Base-by-base conservation (phyloP, 2,797 vertebrate genomes). In the Hoplostethus mediterraneus region DNA sequence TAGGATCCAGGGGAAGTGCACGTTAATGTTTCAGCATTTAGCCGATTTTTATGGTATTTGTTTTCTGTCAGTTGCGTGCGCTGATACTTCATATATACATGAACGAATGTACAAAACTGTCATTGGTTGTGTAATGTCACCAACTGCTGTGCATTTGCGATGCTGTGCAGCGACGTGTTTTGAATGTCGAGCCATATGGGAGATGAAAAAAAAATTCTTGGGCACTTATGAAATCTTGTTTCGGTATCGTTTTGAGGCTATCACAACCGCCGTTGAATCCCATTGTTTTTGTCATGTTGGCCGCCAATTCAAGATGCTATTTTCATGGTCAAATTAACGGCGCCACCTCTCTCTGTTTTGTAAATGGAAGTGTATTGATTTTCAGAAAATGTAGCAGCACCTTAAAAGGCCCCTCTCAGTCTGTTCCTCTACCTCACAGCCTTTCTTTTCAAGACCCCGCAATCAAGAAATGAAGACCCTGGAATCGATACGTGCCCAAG, bases 281-380 rank as follows among this genome's bases (percentile, higher is more conserved):
- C 40, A 84, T 87, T 63, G 3, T 81, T 81, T 89, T 86, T 71
- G 81, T 3, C 75, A 67, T 81, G 86, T 66, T 71, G 80, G 62
- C 48, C 79, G 84, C 80, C 65, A 89, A 63, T 71, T 54, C 52
- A 88, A 89, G 88, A 92, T 91, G 81, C 81, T 86, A 89, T 90
- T 95, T 94, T 90, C 87, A 93, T 61, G 25, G 83, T 88, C 90
- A 93, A 95, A 95, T 94, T 91, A 95, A 93, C 91, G 87, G 63
- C 88, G 85, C 75, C 84, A 92, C 87, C 87, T 81, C 89, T 93
- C 84, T 87, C 88, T 85, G 81, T 90, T 93, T 94, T 91, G 89
- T 87, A 95, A 96, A 96, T 94, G 89, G 89, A 80, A 71, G 92
- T 82, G 79, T 94, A 96, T 95, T 94, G 95, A 97, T 96, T 91